phyloP scores from a whole-genome alignment of 2,113 vertebrate genomes.

The Ictidomys tridecemlineatus region DNA sequence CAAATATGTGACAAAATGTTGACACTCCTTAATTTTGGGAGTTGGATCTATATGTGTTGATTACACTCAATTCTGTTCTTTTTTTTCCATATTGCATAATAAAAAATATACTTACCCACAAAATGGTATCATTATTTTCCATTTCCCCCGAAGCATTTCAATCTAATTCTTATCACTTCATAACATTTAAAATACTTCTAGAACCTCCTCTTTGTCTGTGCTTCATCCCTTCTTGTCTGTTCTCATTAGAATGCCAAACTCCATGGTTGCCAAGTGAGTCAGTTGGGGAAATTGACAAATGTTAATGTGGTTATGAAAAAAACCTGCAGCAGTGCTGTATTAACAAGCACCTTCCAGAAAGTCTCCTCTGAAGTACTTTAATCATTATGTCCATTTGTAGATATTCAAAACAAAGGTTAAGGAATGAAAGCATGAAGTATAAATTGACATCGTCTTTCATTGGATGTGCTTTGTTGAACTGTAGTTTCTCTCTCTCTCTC shows the following conservation, averaged over 20 bases:
- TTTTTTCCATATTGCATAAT: background rate
- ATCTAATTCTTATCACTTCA: background rate
- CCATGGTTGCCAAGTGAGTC: background rate
- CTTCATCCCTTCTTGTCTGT: background rate
- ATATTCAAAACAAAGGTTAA: background rate
- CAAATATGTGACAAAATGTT: background rate
- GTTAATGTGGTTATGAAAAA: background rate
- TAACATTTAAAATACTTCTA: background rate
- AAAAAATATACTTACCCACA: conserved; percentile 23
- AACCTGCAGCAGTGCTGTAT: background rate
- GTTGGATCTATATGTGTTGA: background rate
- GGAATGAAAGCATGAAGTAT: background rate
- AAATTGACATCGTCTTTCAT: background rate
- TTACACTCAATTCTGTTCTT: background rate
- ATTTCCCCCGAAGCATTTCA: conserved; percentile 42
- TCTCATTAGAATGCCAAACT: background rate
- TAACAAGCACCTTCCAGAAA: background rate
- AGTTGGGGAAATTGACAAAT: background rate
- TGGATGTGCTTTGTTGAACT: background rate
- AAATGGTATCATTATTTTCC: conserved; percentile 42
- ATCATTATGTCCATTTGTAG: background rate
- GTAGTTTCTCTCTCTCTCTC: background rate
- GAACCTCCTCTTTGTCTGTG: background rate
- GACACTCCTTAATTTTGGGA: background rate
- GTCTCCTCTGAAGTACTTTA: background rate